These are phyloP conservation scores for Scaptomyza caliginosa DNA, from an alignment of 2,888 invertebrate species.

Conservation along the genomic window DNA sequence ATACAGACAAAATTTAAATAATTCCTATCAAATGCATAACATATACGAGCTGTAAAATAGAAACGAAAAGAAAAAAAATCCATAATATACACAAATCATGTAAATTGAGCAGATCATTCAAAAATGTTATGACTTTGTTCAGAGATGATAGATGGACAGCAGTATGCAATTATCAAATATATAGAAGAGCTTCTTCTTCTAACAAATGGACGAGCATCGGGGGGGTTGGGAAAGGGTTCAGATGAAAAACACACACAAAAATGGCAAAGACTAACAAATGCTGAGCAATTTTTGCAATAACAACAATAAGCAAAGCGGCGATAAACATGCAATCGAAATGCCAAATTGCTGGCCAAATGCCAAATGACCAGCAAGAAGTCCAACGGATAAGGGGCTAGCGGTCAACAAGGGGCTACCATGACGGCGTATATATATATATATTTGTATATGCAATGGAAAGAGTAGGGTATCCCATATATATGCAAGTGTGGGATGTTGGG, in stretches of 20 bases:
- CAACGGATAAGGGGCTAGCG: slow-evolving; percentile 10
- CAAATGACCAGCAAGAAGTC: slow-evolving; percentile 67
- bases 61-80: not conserved
- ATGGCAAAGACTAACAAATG: slow-evolving; percentile 34
- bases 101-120: slow-evolving; percentile 3
- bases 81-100: not conserved
- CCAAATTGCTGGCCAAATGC: slow-evolving; percentile 74
- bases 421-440: not conserved
- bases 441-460: not conserved
- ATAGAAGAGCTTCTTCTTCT: not conserved
- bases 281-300: slow-evolving; percentile 53
- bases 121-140: not conserved
- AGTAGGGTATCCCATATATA: slow-evolving; percentile 9
- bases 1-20: not conserved
- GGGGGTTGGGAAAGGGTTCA: not conserved
- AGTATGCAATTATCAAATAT: slow-evolving; percentile 18
- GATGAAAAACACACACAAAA: not conserved
- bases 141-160: not conserved
- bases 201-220: not conserved
- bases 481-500: not conserved
- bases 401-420: slow-evolving; percentile 4
- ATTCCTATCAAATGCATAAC: no score
- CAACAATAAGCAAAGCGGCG: slow-evolving; percentile 35
- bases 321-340: slow-evolving; percentile 76
- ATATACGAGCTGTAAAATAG: no score